A percentile compares a stretch with the other conserved stretches of the same genome.
phyloP scores from a whole-genome alignment of 2,888 invertebrate genomes.

The Arge pagana region DNA sequence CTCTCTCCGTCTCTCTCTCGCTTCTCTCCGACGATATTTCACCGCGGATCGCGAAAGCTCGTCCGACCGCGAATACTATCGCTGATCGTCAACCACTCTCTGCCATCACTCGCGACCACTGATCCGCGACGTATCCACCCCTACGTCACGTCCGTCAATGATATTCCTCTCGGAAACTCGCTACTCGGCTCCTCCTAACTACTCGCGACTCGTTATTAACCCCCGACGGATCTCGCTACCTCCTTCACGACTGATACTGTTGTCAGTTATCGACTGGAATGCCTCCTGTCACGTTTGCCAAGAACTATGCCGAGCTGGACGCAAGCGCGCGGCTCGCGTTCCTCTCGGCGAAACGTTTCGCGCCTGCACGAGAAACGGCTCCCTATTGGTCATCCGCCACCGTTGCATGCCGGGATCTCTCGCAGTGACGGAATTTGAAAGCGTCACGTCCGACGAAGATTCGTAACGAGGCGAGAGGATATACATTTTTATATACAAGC shows the following conservation, averaged over 20 bases:
- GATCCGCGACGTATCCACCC: too few relatives aligned
- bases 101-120: too few relatives aligned
- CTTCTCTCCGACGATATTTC: too few relatives aligned
- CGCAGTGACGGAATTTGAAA: conserved; percentile 6
- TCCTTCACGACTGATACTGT: conserved; percentile 41
- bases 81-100: too few relatives aligned
- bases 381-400: background rate
- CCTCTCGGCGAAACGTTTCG: conserved; percentile 4
- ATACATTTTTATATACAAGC: background rate
- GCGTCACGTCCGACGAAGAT: too few relatives aligned
- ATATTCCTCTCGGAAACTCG: too few relatives aligned
- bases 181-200: conserved; percentile 8
- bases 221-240: conserved; percentile 28
- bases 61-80: too few relatives aligned
- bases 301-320: conserved; percentile 35
- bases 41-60: too few relatives aligned
- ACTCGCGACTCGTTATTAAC: conserved; percentile 15
- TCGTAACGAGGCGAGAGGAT: too few relatives aligned
- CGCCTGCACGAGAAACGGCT: conserved; percentile 8
- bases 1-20: background rate
- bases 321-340: conserved; percentile 36
- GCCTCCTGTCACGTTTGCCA: conserved; percentile 43
- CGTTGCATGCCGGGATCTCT: conserved; percentile 9
- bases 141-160: too few relatives aligned
- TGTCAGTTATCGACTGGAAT: conserved; percentile 47